Percentiles rank a stretch among this genome's conserved stretches.
Evolutionary conservation across 2,888 invertebrate genomes (phyloP).

Genomic region (Lepetodrilus schrolli): DNA sequence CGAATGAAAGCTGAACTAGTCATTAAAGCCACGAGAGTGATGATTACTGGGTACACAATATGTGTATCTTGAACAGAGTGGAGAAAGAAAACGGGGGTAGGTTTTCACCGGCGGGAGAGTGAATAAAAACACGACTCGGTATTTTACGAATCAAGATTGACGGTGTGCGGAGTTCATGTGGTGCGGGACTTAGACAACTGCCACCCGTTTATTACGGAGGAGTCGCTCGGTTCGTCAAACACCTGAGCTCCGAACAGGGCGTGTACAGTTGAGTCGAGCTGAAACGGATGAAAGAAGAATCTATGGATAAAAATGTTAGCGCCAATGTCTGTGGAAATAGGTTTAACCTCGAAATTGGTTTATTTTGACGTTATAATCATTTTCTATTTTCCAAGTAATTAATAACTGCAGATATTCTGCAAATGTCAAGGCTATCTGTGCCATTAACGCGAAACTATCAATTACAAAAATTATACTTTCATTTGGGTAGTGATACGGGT

Average conservation of each 20-base stretch:
- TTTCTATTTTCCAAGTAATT: no score
- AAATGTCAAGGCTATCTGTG: no score
- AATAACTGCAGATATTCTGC: no score
- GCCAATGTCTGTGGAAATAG: no score
- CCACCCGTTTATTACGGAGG: neutral
- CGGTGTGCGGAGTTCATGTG: slow-evolving; percentile 5
- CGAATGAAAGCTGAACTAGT: slow-evolving; percentile 17
- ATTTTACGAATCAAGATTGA: slow-evolving; percentile 3
- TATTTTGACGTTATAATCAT: no score
- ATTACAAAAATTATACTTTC: no score
- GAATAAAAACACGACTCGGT: neutral
- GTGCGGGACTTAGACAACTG: neutral
- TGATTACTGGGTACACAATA: slow-evolving; percentile 7
- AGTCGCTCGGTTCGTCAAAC: neutral
- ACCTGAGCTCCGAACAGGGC: neutral
- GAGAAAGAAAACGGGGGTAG: neutral
- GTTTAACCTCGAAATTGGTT: no score
- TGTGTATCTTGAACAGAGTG: neutral
- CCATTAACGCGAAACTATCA: no score
- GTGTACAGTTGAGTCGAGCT: neutral
- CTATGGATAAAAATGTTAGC: no score
- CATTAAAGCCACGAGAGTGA: slow-evolving; percentile 8
- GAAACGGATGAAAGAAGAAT: no score
- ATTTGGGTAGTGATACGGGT: no score
- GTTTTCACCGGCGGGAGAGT: neutral